Evolutionary conservation across 2,888 invertebrate species (phyloP).

Genomic region (Andrena praecox): DNA sequence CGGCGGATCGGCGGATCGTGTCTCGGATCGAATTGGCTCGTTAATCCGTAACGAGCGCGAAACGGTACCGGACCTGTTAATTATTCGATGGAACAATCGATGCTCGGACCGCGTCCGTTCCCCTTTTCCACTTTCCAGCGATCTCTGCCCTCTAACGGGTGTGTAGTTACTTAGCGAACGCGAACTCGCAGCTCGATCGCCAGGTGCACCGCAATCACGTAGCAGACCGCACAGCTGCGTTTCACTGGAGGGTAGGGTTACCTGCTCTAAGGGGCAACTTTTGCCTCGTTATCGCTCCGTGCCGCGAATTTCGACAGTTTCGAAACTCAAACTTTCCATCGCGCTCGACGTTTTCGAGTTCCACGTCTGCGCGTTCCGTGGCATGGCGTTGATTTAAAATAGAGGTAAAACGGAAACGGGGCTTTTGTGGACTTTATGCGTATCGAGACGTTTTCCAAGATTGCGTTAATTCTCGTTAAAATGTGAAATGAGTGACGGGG

Average conservation of each 20-base stretch:
- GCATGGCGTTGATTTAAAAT: no score
- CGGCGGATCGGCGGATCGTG: not conserved
- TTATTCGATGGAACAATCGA: conserved; percentile 2
- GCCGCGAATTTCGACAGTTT: not conserved
- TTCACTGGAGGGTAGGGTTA: not conserved
- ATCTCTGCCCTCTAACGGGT: not conserved
- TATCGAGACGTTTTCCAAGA: not conserved
- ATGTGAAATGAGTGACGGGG: not conserved
- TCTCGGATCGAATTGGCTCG: not conserved
- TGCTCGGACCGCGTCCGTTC: not conserved
- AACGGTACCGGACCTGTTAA: not conserved
- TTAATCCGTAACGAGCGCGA: not conserved
- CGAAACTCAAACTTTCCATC: not conserved
- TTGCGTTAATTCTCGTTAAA: not conserved
- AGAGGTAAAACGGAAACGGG: no score
- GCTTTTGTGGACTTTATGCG: no score
- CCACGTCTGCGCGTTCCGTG: no score
- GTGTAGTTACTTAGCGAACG: not conserved
- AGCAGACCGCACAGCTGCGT: not conserved
- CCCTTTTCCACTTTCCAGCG: not conserved
- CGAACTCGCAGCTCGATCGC: not conserved
- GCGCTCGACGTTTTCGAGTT: not conserved
- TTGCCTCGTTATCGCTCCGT: not conserved
- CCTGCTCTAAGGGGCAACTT: not conserved
- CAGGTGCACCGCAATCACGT: not conserved